Percentiles rank a stretch among this genome's conserved stretches.
These are phyloP conservation scores for Odontesthes bonariensis DNA, from an alignment of 2,113 vertebrate species.

Conservation along the genomic window DNA sequence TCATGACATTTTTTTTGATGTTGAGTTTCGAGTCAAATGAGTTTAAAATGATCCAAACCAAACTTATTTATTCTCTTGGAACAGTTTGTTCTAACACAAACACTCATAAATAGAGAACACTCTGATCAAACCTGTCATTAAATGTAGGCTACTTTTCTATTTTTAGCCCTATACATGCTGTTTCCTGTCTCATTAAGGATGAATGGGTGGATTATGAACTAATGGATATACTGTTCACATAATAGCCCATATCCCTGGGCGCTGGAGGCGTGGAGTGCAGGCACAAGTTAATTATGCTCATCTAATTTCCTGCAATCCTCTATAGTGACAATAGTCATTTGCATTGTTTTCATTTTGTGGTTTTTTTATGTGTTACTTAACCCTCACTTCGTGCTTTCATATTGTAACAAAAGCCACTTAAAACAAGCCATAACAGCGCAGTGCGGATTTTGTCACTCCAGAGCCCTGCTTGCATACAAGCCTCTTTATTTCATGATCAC, in stretches of 20 bases:
- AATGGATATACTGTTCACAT: constrained; percentile 9
- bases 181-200: constrained; percentile 32
- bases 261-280: constrained; percentile 4
- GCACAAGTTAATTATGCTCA: constrained; percentile 21
- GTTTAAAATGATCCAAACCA: not conserved
- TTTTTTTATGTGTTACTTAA: not conserved
- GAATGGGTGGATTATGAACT: constrained; percentile 13
- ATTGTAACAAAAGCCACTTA: not conserved
- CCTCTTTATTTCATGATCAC: constrained; percentile 43
- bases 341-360: not conserved
- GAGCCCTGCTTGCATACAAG: not conserved
- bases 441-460: constrained; percentile 14
- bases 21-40: not conserved
- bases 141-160: not conserved
- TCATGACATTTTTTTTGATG: no score
- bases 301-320: not conserved
- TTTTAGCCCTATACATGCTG: constrained; percentile 13
- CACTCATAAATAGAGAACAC: not conserved
- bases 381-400: not conserved
- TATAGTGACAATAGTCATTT: constrained; percentile 10
- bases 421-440: constrained; percentile 3
- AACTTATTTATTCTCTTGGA: not conserved
- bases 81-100: constrained; percentile 9
- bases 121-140: constrained; percentile 6
- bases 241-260: constrained; percentile 26